Base-by-base conservation (phyloP, 2,888 invertebrate species). In the Chrysolina haemoptera region DNA sequence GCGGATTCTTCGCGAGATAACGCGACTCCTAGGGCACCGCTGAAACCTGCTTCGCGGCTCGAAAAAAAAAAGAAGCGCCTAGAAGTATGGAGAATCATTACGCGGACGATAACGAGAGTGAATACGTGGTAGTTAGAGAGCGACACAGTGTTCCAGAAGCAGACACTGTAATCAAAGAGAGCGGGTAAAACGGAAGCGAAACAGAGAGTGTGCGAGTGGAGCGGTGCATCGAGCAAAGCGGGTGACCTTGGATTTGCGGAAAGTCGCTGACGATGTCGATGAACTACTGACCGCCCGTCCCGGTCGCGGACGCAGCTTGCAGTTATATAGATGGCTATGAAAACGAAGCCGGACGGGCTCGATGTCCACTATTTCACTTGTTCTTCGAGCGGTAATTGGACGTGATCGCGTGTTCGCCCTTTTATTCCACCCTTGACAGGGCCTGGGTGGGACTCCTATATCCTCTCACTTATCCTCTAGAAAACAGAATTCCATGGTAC, bases 171-270 rank as follows among this genome's bases (percentile, higher is more conserved):
- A 50, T 46, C 43, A 35, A 48, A 66, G 48, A 48, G 48, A 18
- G 65, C 22, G 46, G 43, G 59, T 69, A 70, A 76, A 78, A 76
- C 78, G 76, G 76, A 76, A 78, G 74, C 76, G 65, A 66, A 70
- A 63, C 65, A 16, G 71, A 71, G 67, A 75, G 72, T 68, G 71
- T 69, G 73, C 68, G 73, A 16, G 53, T 8, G 16, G 48, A 67
- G 50, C n/a, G n/a, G n/a, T 68, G 73, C 76, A 73, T 70, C 71
- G 64, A 70, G 64, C 70, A 62, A 74, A 79, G 81, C 80, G 80
- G 80, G 82, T 86, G 88, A 87, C 88, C 88, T 88, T 88, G 87
- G 85, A 85, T 82, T 86, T 85, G 86, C 87, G 87, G 87, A 88
- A 88, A 88, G 88, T 87, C 87, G 87, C 77, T 78, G 82, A 68